phyloP scores from a whole-genome alignment of 1,140 invertebrate genomes.

The Ceratina japonica region DNA sequence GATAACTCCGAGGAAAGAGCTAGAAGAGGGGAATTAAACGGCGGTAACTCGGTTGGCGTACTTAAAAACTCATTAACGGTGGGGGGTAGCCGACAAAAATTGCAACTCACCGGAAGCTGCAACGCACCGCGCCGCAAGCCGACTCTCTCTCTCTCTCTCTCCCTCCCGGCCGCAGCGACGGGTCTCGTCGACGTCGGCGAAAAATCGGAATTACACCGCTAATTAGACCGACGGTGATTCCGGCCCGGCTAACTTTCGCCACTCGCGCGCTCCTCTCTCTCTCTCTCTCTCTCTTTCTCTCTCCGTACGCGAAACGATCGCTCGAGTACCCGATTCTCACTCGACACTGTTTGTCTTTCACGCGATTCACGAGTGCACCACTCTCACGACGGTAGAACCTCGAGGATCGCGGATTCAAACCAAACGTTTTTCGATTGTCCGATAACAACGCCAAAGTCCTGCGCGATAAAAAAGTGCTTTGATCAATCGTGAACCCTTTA shows the following conservation, averaged over 20 bases:
- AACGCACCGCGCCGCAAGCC: background rate
- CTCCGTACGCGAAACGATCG: background rate
- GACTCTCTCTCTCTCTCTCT: background rate
- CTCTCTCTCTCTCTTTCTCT: background rate
- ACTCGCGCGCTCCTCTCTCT: background rate
- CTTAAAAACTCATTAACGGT: slow-evolving; percentile 46
- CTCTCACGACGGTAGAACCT: background rate
- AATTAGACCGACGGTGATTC: slow-evolving; percentile 12
- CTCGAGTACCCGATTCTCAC: slow-evolving; percentile 3
- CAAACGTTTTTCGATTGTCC: background rate
- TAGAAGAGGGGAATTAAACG: background rate
- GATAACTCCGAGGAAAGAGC: background rate
- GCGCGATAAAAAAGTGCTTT: background rate
- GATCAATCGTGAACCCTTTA: no score
- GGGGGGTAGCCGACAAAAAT: slow-evolving; percentile 33
- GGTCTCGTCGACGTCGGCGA: slow-evolving; percentile 9
- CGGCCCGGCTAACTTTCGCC: background rate
- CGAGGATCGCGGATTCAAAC: background rate
- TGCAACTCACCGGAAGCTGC: slow-evolving; percentile 40
- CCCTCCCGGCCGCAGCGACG: background rate
- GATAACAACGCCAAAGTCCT: background rate
- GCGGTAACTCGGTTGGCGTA: slow-evolving; percentile 10
- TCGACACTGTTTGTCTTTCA: slow-evolving; percentile 19
- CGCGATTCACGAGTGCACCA: background rate
- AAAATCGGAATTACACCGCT: slow-evolving; percentile 41